Evolutionary conservation across 2,888 invertebrate species (phyloP), one percentile per base, ranked within the genome.

Genomic region (Plagodis pulveraria): DNA sequence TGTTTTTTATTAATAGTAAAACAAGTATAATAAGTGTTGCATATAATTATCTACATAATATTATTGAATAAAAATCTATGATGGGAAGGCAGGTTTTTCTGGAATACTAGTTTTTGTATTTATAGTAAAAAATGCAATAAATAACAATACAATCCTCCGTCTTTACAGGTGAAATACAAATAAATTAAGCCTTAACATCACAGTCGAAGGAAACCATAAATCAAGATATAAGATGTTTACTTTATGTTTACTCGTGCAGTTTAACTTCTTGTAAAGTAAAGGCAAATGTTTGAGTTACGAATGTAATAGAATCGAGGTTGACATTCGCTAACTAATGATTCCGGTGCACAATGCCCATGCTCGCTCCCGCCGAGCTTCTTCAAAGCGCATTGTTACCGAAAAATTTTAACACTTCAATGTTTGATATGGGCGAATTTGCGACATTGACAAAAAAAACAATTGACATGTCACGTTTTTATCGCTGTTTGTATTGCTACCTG

Each of bases 331-430:
- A 89, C 89, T 91, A 92, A 92, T 91, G 90, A 88, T 84, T 74
- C 77, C 73, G 66, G 66, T 74, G 72, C 78, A 88, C 87, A 91
- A 89, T 83, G 83, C 78, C 58, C 70, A 5, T 7, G 77, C 78
- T 74, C 76, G 80, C 81, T 83, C 86, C 86, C 86, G 85, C 79
- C 76, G 84, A 72, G 80, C 79, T 76, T 83, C 80, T 83, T 76
- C 77, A 80, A 86, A 83, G 76, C 78, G 75, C 80, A 81, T 91
- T 90, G 90, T 90, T 70, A 82, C 74, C 79, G 74, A 70, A 83
- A 81, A 89, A 77, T 85, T 87, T 88, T 91, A 91, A 91, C 92
- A 91, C 91, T 91, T 87, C 90, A 87, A 84, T 89, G 81, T 91
- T 91, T 90, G 91, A 91, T 91, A 89, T 91, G 89, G 86, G 87